Base-by-base conservation (phyloP, 2,797 vertebrate genomes). In the Coluber constrictor region DNA sequence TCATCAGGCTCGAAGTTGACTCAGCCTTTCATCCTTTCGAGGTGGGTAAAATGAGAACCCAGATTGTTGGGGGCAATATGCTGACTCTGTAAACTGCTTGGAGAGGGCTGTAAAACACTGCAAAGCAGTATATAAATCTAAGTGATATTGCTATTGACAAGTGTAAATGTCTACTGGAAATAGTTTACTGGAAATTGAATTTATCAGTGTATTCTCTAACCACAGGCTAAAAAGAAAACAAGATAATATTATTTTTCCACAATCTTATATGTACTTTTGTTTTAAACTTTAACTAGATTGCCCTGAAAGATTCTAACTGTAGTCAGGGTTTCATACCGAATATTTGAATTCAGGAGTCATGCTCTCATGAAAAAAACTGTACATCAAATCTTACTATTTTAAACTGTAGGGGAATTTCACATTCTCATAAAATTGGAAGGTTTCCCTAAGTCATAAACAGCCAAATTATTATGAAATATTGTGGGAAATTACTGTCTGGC, bases 401-500 rank as follows among this genome's bases (percentile, higher is more conserved):
- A 93, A 66, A 90, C 54, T 57, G 32, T 27, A 54, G 10, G n/a
- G 57, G 4, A 11, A 55, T 43, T 51, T 59, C 56, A 66, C 29
- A 25, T 56, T 29, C 27, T 88, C 27, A 70, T 51, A 74, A 57
- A 51, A 88, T 51, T 93, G 61, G 86, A 56, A 37, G 12, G 63
- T 47, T 79, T 93, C 86, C 86, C 86, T 60, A 90, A 88, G 15
- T 3, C 25, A 88, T 59, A 88, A 27, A 29, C 16, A 88, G 63
- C 63, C 43, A 79, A 79, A 57, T 88, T 54, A 43, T 87, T 79
- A 79, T 88, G 89, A 88, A 79, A 91, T n/a, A 37, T 61, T 91
- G 47, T 91, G 86, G 90, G 88, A 91, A 51, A 88, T 93, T 91
- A 90, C 56, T 37, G 43, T 11, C 56, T 93, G 92, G 90, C 29